A percentile compares a stretch with the other conserved stretches of the same genome.
These are phyloP conservation scores for Drosophila putrida DNA, from an alignment of 2,888 invertebrate genomes.

Conservation along the genomic window DNA sequence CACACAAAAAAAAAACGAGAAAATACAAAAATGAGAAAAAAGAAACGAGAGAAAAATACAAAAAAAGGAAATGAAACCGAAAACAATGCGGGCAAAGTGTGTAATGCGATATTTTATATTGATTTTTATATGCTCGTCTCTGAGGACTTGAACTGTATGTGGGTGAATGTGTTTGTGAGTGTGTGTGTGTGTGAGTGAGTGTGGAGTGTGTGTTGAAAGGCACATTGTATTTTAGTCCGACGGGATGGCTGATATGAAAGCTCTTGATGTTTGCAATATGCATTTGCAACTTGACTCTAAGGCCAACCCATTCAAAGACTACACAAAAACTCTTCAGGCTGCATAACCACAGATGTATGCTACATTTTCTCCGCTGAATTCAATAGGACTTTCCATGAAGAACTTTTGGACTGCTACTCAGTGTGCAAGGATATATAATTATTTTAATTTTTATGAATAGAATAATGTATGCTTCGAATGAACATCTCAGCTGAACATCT, in stretches of 20 bases:
- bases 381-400: neutral
- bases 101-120: conserved; percentile 76
- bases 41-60: conserved; percentile 6
- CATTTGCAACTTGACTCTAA: conserved; percentile 61
- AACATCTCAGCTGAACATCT: neutral
- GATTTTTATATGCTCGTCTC: conserved; percentile 62
- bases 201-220: conserved; percentile 20
- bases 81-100: conserved; percentile 57
- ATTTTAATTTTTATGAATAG: conserved; percentile 2
- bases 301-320: conserved; percentile 39
- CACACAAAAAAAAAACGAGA: conserved; percentile 36
- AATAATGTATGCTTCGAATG: neutral
- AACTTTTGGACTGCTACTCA: neutral
- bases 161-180: conserved; percentile 4
- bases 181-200: conserved; percentile 13
- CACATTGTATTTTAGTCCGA: conserved; percentile 43
- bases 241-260: conserved; percentile 44
- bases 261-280: conserved; percentile 71
- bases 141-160: neutral
- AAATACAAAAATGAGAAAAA: conserved; percentile 12
- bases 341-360: conserved; percentile 12
- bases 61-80: conserved; percentile 35
- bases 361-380: neutral
- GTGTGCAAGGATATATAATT: conserved; percentile 1
- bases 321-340: conserved; percentile 26